Evolutionary conservation across 2,888 invertebrate genomes (phyloP).

Genomic region (Pecten maximus): DNA sequence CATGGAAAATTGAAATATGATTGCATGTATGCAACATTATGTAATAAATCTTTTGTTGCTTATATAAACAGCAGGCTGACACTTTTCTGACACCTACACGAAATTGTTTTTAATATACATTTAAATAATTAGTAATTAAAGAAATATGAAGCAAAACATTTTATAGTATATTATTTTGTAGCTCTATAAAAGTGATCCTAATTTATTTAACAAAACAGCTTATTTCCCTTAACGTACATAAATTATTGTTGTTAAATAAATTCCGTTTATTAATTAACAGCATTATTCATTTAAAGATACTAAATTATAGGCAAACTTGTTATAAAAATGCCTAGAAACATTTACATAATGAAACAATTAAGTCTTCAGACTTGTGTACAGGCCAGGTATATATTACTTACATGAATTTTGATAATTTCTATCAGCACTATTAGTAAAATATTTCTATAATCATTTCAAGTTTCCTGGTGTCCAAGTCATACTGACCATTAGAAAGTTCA

Average conservation of each 20-base stretch:
- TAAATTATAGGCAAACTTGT: neutral
- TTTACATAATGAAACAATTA: neutral
- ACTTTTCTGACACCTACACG: neutral
- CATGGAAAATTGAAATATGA: no score
- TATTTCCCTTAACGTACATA: neutral
- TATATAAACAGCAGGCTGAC: neutral
- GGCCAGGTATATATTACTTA: neutral
- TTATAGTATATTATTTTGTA: no score
- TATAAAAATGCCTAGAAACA: constrained; percentile 2
- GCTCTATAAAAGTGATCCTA: no score
- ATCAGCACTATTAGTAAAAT: no score
- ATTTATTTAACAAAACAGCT: no score
- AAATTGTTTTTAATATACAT: neutral
- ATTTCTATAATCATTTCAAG: neutral
- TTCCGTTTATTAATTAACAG: neutral
- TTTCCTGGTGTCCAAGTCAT: neutral
- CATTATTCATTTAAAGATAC: neutral
- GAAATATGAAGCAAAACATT: neutral
- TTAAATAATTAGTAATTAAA: neutral
- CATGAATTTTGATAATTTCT: neutral
- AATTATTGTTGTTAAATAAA: neutral
- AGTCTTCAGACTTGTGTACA: neutral
- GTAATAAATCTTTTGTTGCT: no score
- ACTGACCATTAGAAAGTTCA: neutral
- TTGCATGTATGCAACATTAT: no score